phyloP scores from a whole-genome alignment of 2,888 invertebrate species.

The Hirudinaria manillensis region DNA sequence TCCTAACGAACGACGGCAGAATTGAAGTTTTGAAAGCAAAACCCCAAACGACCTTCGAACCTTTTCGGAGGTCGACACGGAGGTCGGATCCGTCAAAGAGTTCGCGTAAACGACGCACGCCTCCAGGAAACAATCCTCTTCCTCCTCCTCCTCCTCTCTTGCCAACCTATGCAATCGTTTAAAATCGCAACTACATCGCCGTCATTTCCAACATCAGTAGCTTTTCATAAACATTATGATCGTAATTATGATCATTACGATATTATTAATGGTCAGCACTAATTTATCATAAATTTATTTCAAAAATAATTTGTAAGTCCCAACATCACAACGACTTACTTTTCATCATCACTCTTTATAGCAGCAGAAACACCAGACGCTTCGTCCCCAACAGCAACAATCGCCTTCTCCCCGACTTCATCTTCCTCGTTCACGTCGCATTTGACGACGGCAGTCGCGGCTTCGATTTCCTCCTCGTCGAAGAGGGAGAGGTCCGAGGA shows the following conservation, averaged over 20 bases:
- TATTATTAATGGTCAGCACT: not conserved
- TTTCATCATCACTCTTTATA: not conserved
- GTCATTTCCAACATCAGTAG: no score
- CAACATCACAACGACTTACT: not conserved
- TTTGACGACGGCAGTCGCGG: not conserved
- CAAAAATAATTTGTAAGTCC: not conserved
- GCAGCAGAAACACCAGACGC: not conserved
- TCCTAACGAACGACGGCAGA: conserved; percentile 3
- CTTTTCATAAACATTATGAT: no score
- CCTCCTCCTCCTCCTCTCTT: not conserved
- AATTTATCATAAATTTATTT: not conserved
- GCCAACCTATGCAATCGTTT: not conserved
- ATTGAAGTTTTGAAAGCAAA: not conserved
- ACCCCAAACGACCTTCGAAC: not conserved
- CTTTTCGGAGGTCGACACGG: conserved; percentile 47
- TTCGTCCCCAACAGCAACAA: not conserved
- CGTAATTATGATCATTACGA: no score
- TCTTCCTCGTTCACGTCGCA: conserved; percentile 11
- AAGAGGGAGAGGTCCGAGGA: conserved; percentile 25
- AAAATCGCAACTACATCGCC: not conserved
- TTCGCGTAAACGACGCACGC: conserved; percentile 74
- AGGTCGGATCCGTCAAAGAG: conserved; percentile 63
- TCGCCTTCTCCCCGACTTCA: not conserved
- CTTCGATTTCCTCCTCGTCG: conserved; percentile 8
- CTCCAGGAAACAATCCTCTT: conserved; percentile 26